A percentile compares a stretch with the other conserved stretches of the same genome.
These are phyloP conservation scores for Phoxinus dragarum DNA, from an alignment of 2,797 vertebrate genomes.

Conservation along the genomic window DNA sequence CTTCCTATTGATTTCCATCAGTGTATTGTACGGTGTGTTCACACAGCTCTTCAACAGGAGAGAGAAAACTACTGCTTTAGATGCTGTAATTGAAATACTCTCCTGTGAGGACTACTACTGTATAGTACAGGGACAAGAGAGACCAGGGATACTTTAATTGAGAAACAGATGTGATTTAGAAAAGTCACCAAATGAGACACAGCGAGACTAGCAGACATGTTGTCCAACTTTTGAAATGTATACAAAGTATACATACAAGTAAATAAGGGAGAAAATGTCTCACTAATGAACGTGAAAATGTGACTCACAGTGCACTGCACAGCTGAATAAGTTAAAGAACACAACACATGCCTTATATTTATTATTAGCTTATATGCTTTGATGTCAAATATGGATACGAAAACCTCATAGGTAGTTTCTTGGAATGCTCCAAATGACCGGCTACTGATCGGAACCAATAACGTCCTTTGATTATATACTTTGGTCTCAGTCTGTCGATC, in stretches of 20 bases:
- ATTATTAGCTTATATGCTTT: no score
- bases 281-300: neutral
- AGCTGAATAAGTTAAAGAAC: neutral
- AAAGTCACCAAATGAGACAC: neutral
- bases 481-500: no score
- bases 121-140: neutral
- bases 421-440: no score
- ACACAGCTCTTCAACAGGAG: slow-evolving; percentile 13
- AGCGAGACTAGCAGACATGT: neutral
- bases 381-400: no score
- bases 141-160: neutral
- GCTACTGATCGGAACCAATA: no score
- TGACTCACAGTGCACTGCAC: neutral
- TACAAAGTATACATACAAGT: neutral
- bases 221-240: neutral
- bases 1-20: slow-evolving; percentile 41
- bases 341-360: no score
- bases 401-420: no score
- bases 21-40: slow-evolving; percentile 3
- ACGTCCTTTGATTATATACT: no score
- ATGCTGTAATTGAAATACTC: slow-evolving; percentile 10
- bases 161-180: slow-evolving; percentile 8
- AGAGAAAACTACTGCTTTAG: slow-evolving; percentile 27
- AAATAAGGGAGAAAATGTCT: neutral
- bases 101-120: neutral